Conservation (phyloP, 2,113 vertebrate species). For the Chiloscyllium plagiosum region DNA sequence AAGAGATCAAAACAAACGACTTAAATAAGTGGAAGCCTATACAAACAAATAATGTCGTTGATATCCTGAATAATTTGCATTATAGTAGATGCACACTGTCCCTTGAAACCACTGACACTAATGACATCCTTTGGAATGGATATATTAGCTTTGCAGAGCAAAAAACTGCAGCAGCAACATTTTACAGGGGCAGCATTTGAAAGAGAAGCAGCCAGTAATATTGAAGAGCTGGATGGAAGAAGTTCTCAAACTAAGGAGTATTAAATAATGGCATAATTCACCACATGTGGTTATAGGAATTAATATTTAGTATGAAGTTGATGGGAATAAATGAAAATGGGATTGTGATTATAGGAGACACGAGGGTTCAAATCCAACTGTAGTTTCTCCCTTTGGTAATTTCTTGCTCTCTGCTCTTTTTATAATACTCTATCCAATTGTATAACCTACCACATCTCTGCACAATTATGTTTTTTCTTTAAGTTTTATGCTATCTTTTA, state of each 20-base stretch:
- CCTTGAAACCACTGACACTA: not conserved
- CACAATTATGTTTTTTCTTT: no score
- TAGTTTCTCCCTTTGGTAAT: no score
- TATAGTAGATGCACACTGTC: not conserved
- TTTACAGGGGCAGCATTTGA: no score
- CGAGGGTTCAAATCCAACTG: not conserved
- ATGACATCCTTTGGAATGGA: not conserved
- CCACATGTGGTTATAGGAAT: not conserved
- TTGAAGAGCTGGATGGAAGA: not conserved
- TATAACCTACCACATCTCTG: no score
- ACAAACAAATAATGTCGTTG: not conserved
- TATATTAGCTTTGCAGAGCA: no score
- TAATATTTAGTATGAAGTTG: not conserved
- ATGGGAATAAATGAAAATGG: not conserved
- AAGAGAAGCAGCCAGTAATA: no score
- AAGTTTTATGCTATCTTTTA: no score
- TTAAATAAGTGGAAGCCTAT: not conserved
- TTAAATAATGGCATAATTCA: not conserved
- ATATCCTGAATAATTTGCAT: not conserved
- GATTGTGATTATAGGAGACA: not conserved
- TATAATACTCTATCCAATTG: no score
- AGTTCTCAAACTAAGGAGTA: not conserved
- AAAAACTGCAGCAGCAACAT: no score
- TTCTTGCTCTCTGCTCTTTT: no score
- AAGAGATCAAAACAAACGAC: not conserved